Percentiles rank a stretch among this genome's conserved stretches.
phyloP scores from a whole-genome alignment of 2,797 vertebrate species.

The Rhinogobio ventralis region DNA sequence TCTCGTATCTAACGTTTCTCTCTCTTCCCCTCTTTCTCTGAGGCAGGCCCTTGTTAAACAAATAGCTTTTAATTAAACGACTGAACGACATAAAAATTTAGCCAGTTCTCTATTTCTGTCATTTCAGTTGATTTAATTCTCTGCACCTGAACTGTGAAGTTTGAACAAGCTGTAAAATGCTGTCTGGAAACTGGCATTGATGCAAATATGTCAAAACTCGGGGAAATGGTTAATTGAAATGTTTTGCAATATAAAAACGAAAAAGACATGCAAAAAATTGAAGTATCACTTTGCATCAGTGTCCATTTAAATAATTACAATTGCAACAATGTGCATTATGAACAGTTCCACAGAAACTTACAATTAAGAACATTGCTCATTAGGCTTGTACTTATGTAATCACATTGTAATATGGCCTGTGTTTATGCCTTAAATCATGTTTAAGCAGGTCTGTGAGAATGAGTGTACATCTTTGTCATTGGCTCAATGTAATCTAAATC shows the following conservation, averaged over 20 bases:
- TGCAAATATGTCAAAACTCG: not conserved
- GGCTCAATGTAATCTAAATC: constrained; percentile 20
- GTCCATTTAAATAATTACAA: not conserved
- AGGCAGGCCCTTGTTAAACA: constrained; percentile 32
- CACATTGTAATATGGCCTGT: not conserved
- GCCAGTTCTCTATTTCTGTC: constrained; percentile 52
- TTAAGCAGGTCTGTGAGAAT: constrained; percentile 14
- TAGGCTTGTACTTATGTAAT: constrained; percentile 21
- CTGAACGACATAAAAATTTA: constrained; percentile 14
- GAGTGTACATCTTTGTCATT: constrained; percentile 7
- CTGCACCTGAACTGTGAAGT: constrained; percentile 64
- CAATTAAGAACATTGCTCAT: not conserved
- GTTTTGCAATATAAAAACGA: not conserved
- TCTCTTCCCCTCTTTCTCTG: constrained; percentile 32
- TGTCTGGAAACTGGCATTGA: not conserved
- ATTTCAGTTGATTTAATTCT: constrained; percentile 51
- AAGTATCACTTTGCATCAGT: not conserved
- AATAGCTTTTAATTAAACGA: constrained; percentile 54
- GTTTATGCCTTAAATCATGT: not conserved
- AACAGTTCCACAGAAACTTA: not conserved
- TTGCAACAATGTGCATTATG: not conserved
- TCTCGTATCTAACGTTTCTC: constrained; percentile 37
- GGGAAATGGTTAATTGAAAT: not conserved
- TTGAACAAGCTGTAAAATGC: constrained; percentile 35
- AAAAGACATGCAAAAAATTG: not conserved